Conservation (phyloP, 2,113 vertebrate species). For the Hydropotes inermis region DNA sequence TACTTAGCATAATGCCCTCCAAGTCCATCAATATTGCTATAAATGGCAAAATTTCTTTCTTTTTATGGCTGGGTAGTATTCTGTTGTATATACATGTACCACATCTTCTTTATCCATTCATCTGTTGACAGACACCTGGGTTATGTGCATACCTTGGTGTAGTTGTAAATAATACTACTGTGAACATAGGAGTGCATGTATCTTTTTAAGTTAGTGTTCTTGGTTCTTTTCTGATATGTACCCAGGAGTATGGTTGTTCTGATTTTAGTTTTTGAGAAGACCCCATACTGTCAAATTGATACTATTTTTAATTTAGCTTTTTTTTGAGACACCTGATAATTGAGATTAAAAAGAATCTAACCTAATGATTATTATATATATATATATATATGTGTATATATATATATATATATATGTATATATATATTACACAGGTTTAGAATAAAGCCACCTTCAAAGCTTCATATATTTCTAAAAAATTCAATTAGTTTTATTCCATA, state of each 20-base stretch:
- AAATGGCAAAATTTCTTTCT: neutral
- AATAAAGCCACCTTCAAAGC: constrained; percentile 2
- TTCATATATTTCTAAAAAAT: neutral
- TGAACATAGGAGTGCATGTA: neutral
- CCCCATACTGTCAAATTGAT: neutral
- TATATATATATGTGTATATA: neutral
- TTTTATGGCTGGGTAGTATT: neutral
- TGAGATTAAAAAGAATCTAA: neutral
- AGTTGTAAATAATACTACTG: neutral
- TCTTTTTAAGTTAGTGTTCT: neutral
- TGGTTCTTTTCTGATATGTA: neutral
- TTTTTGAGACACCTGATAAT: constrained; percentile 34
- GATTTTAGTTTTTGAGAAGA: neutral
- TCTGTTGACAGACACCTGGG: neutral
- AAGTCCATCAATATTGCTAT: neutral
- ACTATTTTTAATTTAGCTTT: neutral
- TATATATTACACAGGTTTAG: neutral
- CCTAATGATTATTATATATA: neutral
- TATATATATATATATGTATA: neutral
- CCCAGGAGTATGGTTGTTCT: neutral
- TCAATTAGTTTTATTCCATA: neutral
- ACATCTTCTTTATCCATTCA: neutral
- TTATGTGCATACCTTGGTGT: neutral
- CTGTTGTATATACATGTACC: no score
- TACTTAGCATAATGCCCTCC: neutral